Percentiles rank a stretch among this genome's conserved stretches.
Evolutionary conservation across 2,888 invertebrate genomes (phyloP).

Genomic region (Augochlorella aurata): DNA sequence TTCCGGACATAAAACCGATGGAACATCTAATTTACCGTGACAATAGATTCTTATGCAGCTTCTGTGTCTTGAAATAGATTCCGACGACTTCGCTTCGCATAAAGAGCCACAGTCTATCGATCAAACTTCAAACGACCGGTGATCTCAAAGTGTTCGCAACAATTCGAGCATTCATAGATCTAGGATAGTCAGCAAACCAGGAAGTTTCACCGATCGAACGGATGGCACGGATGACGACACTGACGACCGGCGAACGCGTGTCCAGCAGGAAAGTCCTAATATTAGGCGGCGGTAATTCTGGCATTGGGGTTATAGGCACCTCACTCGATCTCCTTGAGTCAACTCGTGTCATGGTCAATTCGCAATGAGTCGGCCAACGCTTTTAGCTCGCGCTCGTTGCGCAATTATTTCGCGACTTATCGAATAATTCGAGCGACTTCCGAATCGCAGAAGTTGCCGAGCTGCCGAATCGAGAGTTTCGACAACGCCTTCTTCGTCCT

Average conservation of each 20-base stretch:
- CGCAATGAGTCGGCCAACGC: conserved; percentile 61
- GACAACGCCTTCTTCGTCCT: not conserved
- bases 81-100: no score
- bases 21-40: no score
- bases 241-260: not conserved
- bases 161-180: not conserved
- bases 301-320: conserved; percentile 70
- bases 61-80: no score
- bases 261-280: conserved; percentile 41
- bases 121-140: no score
- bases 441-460: not conserved
- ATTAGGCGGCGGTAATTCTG: conserved; percentile 66
- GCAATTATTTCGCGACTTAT: conserved; percentile 46
- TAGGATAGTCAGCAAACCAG: not conserved
- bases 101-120: no score
- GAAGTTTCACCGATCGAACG: not conserved
- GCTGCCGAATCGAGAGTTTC: not conserved
- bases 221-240: not conserved
- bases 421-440: conserved; percentile 41
- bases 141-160: no score
- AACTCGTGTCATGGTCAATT: conserved; percentile 78
- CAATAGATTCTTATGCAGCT: no score
- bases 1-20: no score
- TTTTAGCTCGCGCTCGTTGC: conserved; percentile 49
- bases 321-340: conserved; percentile 77